phyloP scores from a whole-genome alignment of 1,140 invertebrate genomes.

The Halesus radiatus region DNA sequence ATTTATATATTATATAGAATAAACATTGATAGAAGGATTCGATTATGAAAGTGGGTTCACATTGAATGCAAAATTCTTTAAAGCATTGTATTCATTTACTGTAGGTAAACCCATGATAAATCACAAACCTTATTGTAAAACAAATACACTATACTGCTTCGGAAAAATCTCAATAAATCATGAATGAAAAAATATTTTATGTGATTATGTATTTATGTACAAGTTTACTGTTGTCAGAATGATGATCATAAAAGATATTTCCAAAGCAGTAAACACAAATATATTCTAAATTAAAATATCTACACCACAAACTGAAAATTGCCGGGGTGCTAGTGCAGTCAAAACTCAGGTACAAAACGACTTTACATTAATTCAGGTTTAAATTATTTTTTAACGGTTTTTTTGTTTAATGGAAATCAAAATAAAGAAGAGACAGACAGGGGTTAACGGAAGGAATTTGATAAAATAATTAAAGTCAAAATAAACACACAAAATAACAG shows the following conservation, averaged over 20 bases:
- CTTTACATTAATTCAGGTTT: not conserved
- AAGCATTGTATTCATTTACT: too few relatives aligned
- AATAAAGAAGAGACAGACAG: conserved; percentile 14
- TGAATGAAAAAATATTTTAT: too few relatives aligned
- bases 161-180: too few relatives aligned
- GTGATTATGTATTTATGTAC: too few relatives aligned
- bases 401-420: conserved; percentile 13
- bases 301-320: conserved; percentile 52
- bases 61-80: too few relatives aligned
- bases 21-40: too few relatives aligned
- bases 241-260: not conserved
- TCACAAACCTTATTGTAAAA: too few relatives aligned
- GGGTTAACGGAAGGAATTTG: conserved; percentile 2
- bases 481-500: not conserved
- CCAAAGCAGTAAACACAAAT: conserved; percentile 22
- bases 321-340: conserved; percentile 56
- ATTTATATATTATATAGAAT: too few relatives aligned
- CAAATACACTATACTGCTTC: too few relatives aligned
- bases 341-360: conserved; percentile 26
- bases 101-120: too few relatives aligned
- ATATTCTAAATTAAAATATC: conserved; percentile 28
- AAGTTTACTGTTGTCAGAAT: too few relatives aligned
- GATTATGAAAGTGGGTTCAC: too few relatives aligned
- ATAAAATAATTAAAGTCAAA: conserved; percentile 8
- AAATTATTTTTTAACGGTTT: conserved; percentile 29